Evolutionary conservation across 2,888 invertebrate genomes (phyloP).

Genomic region (Stratiomys singularior): DNA sequence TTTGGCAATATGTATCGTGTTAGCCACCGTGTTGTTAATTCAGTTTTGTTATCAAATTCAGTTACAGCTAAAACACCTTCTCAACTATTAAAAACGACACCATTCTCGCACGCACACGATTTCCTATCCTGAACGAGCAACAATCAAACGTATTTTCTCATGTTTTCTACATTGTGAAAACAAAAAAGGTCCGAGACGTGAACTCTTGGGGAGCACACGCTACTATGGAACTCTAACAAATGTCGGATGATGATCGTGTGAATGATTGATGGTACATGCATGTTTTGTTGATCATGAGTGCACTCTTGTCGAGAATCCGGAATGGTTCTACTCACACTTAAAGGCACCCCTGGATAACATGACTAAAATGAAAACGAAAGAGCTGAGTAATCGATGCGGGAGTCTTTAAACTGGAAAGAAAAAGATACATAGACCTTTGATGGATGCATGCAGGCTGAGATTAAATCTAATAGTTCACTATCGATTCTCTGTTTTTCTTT

Average conservation of each 20-base stretch:
- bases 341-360: neutral
- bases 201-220: constrained; percentile 30
- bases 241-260: constrained; percentile 13
- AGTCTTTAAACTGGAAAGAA: neutral
- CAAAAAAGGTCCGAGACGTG: neutral
- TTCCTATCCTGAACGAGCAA: too few species aligned
- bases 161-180: neutral
- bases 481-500: neutral
- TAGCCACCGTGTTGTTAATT: too few species aligned
- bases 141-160: too few species aligned
- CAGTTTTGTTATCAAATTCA: too few species aligned
- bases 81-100: too few species aligned
- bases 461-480: neutral
- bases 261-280: constrained; percentile 45
- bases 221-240: neutral
- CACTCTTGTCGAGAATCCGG: neutral
- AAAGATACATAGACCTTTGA: neutral
- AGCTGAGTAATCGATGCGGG: constrained; percentile 25
- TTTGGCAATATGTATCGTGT: too few species aligned
- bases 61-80: too few species aligned
- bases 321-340: neutral
- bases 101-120: too few species aligned
- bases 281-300: constrained; percentile 32
- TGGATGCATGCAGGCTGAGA: neutral
- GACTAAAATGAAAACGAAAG: neutral